Evolutionary conservation across 2,797 vertebrate species (phyloP).

Genomic region (Cryptoprocta ferox): DNA sequence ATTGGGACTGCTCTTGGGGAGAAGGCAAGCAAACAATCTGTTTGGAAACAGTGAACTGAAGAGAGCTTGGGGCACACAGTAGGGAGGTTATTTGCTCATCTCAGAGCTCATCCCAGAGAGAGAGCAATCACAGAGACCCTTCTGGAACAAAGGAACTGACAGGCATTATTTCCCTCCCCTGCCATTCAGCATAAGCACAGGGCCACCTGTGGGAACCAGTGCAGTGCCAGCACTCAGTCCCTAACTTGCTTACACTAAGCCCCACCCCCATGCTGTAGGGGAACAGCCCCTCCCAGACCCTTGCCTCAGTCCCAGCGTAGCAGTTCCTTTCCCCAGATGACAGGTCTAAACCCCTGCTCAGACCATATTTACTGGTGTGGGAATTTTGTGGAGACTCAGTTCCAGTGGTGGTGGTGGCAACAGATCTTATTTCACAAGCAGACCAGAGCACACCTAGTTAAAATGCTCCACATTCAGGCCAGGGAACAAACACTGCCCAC

Average conservation of each 20-base stretch:
- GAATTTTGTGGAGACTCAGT: background rate
- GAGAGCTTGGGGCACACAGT: background rate
- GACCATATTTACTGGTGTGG: background rate
- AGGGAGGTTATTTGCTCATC: background rate
- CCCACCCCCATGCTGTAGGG: background rate
- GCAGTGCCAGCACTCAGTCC: background rate
- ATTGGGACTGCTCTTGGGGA: background rate
- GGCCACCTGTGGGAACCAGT: background rate
- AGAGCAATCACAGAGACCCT: background rate
- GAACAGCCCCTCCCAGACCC: background rate
- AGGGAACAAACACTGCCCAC: background rate
- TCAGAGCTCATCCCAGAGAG: background rate
- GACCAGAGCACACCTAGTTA: background rate
- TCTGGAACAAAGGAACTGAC: background rate
- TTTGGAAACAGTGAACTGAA: background rate
- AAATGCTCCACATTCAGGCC: background rate
- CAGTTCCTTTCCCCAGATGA: background rate
- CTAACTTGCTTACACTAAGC: background rate
- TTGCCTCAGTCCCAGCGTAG: background rate
- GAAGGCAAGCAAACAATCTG: background rate
- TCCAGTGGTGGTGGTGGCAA: background rate
- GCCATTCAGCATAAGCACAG: background rate
- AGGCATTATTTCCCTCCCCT: background rate
- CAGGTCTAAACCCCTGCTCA: background rate
- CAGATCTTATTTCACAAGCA: background rate